Conservation (phyloP, 2,797 vertebrate species). For the Iguana delicatissima region DNA sequence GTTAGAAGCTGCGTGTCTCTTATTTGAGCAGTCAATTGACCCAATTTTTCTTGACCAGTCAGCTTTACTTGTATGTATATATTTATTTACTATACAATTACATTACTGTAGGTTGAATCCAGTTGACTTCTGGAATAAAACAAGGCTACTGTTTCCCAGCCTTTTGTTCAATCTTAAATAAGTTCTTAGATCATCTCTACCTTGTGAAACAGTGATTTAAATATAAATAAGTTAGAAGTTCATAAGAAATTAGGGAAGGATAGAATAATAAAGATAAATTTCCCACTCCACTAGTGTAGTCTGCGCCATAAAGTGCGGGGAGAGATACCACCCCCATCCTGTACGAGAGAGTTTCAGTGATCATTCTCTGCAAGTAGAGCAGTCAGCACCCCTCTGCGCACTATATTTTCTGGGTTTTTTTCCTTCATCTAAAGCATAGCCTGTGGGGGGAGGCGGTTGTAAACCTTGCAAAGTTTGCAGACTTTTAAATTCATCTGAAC, state of each 20-base stretch:
- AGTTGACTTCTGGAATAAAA: background rate
- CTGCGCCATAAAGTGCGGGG: background rate
- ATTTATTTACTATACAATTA: slow-evolving; percentile 2
- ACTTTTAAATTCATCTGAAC: background rate
- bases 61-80: background rate
- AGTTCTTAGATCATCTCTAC: background rate
- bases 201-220: background rate
- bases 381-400: background rate
- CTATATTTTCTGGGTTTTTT: background rate
- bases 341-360: background rate
- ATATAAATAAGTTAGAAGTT: background rate
- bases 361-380: background rate
- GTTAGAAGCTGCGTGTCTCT: background rate
- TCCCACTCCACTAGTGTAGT: background rate
- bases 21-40: background rate
- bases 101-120: background rate
- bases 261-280: background rate
- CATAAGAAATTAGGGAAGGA: background rate
- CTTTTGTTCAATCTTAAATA: background rate
- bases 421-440: too few relatives aligned
- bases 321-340: background rate
- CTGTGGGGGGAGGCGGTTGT: background rate
- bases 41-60: background rate
- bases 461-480: background rate
- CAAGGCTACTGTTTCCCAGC: background rate